These are phyloP conservation scores for Argopecten irradians DNA, from an alignment of 1,140 invertebrate species.

Conservation along the genomic window DNA sequence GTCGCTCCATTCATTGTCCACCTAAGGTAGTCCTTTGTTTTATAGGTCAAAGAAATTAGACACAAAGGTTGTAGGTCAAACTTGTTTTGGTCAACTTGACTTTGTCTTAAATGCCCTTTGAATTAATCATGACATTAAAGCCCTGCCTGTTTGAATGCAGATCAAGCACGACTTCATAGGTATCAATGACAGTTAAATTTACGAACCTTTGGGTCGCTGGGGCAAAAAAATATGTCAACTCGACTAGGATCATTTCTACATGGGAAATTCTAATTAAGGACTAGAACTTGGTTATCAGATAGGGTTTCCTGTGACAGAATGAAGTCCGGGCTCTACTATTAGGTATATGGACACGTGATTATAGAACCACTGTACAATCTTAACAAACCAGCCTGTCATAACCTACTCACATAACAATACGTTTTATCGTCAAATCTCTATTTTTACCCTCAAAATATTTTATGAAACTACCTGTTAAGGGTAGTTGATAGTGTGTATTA, in stretches of 20 bases:
- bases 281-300: neutral
- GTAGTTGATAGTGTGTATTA: neutral
- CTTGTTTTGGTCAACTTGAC: neutral
- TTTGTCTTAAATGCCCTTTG: neutral
- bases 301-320: neutral
- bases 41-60: neutral
- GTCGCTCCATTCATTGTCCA: neutral
- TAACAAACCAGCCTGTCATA: constrained; percentile 2
- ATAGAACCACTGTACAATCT: neutral
- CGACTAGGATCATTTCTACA: neutral
- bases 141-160: neutral
- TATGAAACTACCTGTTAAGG: constrained; percentile 8
- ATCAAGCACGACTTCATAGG: neutral
- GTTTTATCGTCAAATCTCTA: neutral
- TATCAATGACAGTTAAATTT: neutral
- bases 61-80: neutral
- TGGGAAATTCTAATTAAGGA: neutral
- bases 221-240: neutral
- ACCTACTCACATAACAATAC: neutral
- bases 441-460: constrained; percentile 19
- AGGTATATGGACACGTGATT: neutral
- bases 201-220: neutral
- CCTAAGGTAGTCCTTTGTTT: neutral
- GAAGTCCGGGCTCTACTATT: neutral
- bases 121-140: constrained; percentile 10